Evolutionary conservation across 2,888 invertebrate species (phyloP).

Genomic region (Pseudolycoriella hygida): DNA sequence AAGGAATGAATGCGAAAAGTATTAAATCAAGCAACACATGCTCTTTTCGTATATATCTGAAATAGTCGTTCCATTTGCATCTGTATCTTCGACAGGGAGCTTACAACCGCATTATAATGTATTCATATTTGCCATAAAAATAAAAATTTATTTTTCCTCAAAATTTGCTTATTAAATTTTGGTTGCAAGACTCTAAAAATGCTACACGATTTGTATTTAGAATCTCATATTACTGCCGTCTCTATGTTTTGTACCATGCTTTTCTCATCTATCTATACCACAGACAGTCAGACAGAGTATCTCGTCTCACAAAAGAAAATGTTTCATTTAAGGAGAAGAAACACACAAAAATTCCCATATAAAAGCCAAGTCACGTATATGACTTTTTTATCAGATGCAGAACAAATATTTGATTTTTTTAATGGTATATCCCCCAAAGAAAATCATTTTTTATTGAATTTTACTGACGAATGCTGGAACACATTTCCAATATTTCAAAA

Average conservation of each 20-base stretch:
- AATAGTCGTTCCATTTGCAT: too few species aligned
- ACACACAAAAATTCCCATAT: not conserved
- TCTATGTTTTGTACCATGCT: too few species aligned
- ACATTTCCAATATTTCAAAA: too few species aligned
- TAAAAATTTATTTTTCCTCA: conserved; percentile 5
- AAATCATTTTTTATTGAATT: too few species aligned
- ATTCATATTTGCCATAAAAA: conserved; percentile 7
- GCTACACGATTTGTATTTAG: not conserved
- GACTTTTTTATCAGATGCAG: conserved; percentile 2
- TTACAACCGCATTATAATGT: conserved; percentile 1
- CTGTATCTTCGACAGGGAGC: too few species aligned
- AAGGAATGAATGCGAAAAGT: not conserved
- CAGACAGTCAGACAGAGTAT: not conserved
- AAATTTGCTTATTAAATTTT: conserved; percentile 1
- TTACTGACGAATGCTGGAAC: too few species aligned
- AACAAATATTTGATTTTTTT: conserved; percentile 2
- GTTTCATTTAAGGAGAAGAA: not conserved
- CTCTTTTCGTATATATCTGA: not conserved
- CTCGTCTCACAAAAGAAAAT: not conserved
- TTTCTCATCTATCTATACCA: not conserved
- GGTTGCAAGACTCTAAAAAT: not conserved
- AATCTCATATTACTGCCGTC: not conserved
- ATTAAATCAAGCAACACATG: conserved; percentile 1
- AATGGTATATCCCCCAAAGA: not conserved
- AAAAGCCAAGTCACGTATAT: conserved; percentile 3